Evolutionary conservation across 2,888 invertebrate species (phyloP), one percentile per base, ranked within the genome.

Genomic region (Ectropis crepuscularia): DNA sequence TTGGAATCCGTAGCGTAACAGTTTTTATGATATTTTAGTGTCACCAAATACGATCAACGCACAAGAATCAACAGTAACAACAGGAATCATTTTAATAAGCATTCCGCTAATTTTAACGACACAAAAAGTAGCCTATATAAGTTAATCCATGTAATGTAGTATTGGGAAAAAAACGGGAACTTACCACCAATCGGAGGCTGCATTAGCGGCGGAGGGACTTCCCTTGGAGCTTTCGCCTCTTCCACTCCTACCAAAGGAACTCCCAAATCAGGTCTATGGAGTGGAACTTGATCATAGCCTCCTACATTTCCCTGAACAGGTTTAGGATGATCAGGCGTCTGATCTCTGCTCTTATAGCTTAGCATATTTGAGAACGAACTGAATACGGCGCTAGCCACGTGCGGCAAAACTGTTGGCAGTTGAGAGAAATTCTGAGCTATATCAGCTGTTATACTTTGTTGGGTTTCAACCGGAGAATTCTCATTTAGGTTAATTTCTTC

Each of bases 341-440:
- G 86, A 45, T 90, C 91, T 47, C 87, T 70, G 64, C 86, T 87
- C 71, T 87, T 92, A 75, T 86, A 79, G 59, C 72, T 91, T 54
- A 92, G 72, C 85, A 94, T 94, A 72, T 88, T 94, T 0, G 94
- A 94, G 69, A 94, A 94, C 0, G 95, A 95, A 41, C 94, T 94
- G 69, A 95, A 94, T 0, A 95, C 95, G 8, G 94, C 94, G 51
- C 94, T 94, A 0, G 95, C 94, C 5, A 94, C 93, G 57, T 94
- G 93, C 0, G 94, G 94, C 65, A 94, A 69, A 0, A 94, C 94
- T 0, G 93, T 88, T 0, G 94, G 94, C 38, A 94, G 75, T 42
- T 95, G 94, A 0, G 94, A 94, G 49, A 93, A 90, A 61, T 93
- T 93, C 77, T 93, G 92, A 0, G 93, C 93, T n/a, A 93, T 89